Conservation (phyloP, 2,113 vertebrate genomes). For the Eidolon helvum region DNA sequence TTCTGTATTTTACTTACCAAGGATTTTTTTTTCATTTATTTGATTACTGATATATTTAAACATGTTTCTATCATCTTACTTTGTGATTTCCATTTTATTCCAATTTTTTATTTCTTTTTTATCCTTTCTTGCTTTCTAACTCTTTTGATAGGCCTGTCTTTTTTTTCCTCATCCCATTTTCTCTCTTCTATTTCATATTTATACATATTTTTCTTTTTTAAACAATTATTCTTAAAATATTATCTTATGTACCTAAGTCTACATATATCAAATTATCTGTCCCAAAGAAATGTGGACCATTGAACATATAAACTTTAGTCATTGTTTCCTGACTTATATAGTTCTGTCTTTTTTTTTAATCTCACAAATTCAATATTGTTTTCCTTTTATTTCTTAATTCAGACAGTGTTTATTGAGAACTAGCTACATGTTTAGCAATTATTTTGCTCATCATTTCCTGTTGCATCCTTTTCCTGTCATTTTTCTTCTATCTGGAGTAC, state of each 20-base stretch:
- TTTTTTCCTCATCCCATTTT: neutral
- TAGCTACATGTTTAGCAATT: neutral
- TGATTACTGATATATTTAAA: neutral
- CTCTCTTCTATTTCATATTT: neutral
- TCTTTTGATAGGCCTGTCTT: neutral
- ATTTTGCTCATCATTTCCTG: slow-evolving; percentile 6
- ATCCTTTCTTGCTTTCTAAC: neutral
- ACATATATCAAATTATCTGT: neutral
- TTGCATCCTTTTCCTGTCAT: neutral
- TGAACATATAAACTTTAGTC: neutral
- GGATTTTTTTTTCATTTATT: neutral
- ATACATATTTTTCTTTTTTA: slow-evolving; percentile 5
- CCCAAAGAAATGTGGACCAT: neutral
- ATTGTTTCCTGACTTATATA: neutral
- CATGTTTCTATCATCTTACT: neutral
- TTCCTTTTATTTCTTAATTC: slow-evolving; percentile 25
- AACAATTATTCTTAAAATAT: neutral
- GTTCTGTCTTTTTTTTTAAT: slow-evolving; percentile 1
- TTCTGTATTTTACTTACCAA: neutral
- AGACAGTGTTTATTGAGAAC: neutral
- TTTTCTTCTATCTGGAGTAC: neutral
- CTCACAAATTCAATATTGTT: neutral
- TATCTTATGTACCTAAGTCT: neutral
- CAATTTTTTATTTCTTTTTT: neutral
- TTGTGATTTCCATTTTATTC: neutral